Evolutionary conservation across 2,888 invertebrate species (phyloP), one percentile per base, ranked within the genome.

Genomic region (Eupithecia subumbrata): DNA sequence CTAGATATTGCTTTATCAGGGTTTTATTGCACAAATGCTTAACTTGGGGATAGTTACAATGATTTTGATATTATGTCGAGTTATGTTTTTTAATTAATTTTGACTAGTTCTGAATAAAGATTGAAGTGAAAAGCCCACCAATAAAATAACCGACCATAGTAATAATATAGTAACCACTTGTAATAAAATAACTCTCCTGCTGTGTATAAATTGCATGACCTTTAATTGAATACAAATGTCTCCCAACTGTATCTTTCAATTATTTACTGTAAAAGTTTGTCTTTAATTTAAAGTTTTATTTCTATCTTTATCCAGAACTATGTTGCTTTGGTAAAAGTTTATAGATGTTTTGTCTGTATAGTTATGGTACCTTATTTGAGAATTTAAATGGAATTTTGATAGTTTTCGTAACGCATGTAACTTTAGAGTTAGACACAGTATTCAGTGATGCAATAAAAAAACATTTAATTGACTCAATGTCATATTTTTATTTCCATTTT

Each of bases 391-490:
- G 84, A 84, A 83, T 88, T 84, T 78, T 76, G 52, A 75, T 78
- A 83, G 75, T 81, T 84, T 92, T 87, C 83, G 83, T 88, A 87
- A 87, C 86, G 90, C 90, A 91, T 93, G 92, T 92, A 91, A 80
- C 84, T 87, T 90, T 93, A 92, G 92, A 85, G 83, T 89, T 92
- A 92, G 92, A 87, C 82, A 90, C 92, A 92, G 91, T 94, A 93
- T 93, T 93, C 92, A 88, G 88, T 88, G 92, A 93, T 93, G 92
- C 93, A 94, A 94, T 94, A 94, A 94, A 93, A n/a, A 88, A 88
- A 91, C 79, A 83, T 80, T 77, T 79, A 80, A 79, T 76, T 78
- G 66, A 74, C 16, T 22, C 12, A 22, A 75, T 73, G 72, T 76
- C 78, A 78, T 78, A 73, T 77, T 77, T 74, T 25, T 34, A 22